Conservation (phyloP, 2,113 vertebrate species). For the Pholis gunnellus region DNA sequence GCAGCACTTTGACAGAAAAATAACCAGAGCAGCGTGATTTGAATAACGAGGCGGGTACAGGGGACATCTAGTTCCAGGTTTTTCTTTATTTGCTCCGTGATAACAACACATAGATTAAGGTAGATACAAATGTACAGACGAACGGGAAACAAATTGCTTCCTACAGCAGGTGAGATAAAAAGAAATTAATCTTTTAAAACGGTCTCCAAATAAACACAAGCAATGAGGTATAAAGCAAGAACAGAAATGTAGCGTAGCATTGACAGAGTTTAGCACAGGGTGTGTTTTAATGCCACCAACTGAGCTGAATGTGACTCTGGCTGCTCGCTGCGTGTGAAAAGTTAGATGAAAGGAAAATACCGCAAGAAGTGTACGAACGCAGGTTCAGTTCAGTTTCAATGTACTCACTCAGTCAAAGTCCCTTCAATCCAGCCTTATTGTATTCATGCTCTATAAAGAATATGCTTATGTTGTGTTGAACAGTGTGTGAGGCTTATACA, state of each 20-base stretch:
- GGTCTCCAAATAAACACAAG: conserved; percentile 10
- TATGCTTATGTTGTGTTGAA: neutral
- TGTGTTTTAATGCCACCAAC: conserved; percentile 3
- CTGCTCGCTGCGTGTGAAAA: conserved; percentile 33
- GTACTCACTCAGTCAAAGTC: conserved; percentile 34
- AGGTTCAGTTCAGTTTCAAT: conserved; percentile 28
- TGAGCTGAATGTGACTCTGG: conserved; percentile 33
- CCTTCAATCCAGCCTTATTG: conserved; percentile 23
- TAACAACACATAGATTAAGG: conserved; percentile 13
- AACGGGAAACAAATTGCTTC: conserved; percentile 18
- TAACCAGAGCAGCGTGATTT: conserved; percentile 21
- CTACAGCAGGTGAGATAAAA: conserved; percentile 22
- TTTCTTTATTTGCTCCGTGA: conserved; percentile 17
- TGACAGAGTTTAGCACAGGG: conserved; percentile 17
- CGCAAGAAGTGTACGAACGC: conserved; percentile 17
- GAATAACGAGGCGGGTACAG: conserved; percentile 12
- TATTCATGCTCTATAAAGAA: conserved; percentile 27
- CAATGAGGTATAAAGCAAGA: conserved; percentile 8
- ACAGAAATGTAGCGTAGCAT: neutral
- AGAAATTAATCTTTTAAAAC: conserved; percentile 20
- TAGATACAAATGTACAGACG: conserved; percentile 12
- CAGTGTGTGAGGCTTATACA: neutral
- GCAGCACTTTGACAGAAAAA: conserved; percentile 23
- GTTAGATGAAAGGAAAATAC: conserved; percentile 32
- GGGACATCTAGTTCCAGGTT: conserved; percentile 17